phyloP scores from a whole-genome alignment of 2,113 vertebrate genomes.

The Macroglossus sobrinus region DNA sequence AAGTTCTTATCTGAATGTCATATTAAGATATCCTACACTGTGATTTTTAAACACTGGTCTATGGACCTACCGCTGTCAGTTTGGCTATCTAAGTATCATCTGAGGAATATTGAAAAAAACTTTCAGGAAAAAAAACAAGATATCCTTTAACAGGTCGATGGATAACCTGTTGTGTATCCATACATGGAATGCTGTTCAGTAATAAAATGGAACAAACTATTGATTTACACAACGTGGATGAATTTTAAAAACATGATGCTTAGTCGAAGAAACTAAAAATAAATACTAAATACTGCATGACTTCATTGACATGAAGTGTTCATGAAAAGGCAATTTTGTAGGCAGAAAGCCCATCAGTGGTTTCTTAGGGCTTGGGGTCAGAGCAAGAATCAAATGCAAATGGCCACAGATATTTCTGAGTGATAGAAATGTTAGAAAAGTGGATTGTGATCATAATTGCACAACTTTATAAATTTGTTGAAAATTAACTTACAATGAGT shows the following conservation, averaged over 20 bases:
- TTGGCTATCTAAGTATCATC: neutral
- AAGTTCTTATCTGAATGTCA: neutral
- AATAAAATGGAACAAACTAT: neutral
- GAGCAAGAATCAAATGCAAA: neutral
- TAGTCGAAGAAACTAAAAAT: neutral
- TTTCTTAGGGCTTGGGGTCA: neutral
- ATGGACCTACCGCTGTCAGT: neutral
- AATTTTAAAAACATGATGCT: neutral
- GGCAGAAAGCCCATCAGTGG: neutral
- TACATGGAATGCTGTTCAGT: neutral
- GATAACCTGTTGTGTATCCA: neutral
- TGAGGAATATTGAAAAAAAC: neutral
- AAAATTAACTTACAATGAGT: neutral
- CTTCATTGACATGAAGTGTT: neutral
- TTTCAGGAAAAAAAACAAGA: neutral
- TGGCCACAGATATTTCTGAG: neutral
- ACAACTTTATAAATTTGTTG: neutral
- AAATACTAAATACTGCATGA: neutral
- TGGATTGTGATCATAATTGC: neutral
- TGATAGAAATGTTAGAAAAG: neutral
- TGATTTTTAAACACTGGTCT: neutral
- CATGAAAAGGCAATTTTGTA: neutral
- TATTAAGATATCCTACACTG: neutral
- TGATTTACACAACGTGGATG: neutral
- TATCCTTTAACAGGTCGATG: neutral